Evolutionary conservation across 2,113 vertebrate genomes (phyloP).

Genomic region (Eudorcas thomsonii): DNA sequence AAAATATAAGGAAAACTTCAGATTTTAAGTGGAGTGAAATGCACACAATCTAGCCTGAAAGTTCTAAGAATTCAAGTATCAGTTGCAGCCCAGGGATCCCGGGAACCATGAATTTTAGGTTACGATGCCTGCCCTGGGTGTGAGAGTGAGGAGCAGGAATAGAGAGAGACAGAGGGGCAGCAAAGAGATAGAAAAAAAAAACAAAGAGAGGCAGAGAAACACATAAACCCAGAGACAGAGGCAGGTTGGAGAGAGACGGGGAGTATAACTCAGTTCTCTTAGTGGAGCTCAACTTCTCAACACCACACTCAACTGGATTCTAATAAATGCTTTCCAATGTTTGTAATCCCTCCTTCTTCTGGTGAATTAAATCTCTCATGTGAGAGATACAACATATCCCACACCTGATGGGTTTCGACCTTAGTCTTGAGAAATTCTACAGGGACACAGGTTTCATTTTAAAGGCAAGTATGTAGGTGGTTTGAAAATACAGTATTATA

Average conservation of each 20-base stretch:
- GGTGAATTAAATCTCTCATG: neutral
- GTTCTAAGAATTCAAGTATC: neutral
- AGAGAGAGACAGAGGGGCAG: neutral
- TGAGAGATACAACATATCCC: neutral
- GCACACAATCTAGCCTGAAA: neutral
- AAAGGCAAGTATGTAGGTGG: neutral
- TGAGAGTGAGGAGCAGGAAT: neutral
- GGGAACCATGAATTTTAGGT: neutral
- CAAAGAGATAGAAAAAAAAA: neutral
- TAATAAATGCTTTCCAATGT: neutral
- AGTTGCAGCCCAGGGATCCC: neutral
- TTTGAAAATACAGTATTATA: neutral
- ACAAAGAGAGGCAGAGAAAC: neutral
- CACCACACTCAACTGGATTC: neutral
- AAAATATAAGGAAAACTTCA: neutral
- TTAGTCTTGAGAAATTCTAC: neutral
- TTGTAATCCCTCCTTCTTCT: neutral
- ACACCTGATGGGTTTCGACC: neutral
- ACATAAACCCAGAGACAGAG: neutral
- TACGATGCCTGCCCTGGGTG: neutral
- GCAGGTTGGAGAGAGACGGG: neutral
- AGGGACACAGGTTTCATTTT: neutral
- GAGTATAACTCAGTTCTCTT: neutral
- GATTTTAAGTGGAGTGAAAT: neutral
- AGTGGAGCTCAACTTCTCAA: neutral